Evolutionary conservation across 2,797 vertebrate genomes (phyloP).

Genomic region (Paedocypris micromegethes): DNA sequence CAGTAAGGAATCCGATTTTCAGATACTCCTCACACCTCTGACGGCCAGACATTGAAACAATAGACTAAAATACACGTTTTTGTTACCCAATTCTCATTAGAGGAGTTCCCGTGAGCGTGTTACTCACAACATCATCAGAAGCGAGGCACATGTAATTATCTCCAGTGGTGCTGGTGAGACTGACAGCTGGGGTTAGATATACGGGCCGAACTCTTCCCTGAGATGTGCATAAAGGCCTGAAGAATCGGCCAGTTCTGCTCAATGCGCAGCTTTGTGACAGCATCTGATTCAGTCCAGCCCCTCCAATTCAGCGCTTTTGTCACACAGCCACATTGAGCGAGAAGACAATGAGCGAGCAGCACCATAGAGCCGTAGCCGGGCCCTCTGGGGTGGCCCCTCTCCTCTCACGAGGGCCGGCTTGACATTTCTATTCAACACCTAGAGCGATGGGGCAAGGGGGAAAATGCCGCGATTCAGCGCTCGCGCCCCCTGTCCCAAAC

Average conservation of each 20-base stretch:
- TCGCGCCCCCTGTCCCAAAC: conserved; percentile 33
- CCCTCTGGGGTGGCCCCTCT: conserved; percentile 36
- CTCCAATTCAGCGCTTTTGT: conserved; percentile 47
- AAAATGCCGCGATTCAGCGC: conserved; percentile 31
- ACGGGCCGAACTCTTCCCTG: conserved; percentile 27
- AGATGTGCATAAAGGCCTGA: conserved; percentile 30
- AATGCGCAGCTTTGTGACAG: conserved; percentile 39
- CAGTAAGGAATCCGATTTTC: too few relatives aligned
- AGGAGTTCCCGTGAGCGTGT: too few relatives aligned
- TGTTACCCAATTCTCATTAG: too few relatives aligned
- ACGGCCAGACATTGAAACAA: too few relatives aligned
- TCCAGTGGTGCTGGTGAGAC: conserved; percentile 17
- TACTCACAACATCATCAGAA: background rate
- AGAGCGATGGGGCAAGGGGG: conserved; percentile 28
- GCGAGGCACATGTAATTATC: conserved; percentile 1
- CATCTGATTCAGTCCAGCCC: conserved; percentile 42
- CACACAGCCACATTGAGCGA: conserved; percentile 30
- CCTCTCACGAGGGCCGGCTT: conserved; percentile 41
- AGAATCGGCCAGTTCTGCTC: conserved; percentile 35
- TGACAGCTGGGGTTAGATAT: conserved; percentile 29
- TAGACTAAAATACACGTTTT: too few relatives aligned
- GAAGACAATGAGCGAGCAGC: conserved; percentile 35
- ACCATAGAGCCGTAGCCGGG: conserved; percentile 13
- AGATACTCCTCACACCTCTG: too few relatives aligned
- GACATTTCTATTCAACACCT: conserved; percentile 50